Evolutionary conservation across 2,113 vertebrate species (phyloP).

Genomic region (Cyprinus carpio): DNA sequence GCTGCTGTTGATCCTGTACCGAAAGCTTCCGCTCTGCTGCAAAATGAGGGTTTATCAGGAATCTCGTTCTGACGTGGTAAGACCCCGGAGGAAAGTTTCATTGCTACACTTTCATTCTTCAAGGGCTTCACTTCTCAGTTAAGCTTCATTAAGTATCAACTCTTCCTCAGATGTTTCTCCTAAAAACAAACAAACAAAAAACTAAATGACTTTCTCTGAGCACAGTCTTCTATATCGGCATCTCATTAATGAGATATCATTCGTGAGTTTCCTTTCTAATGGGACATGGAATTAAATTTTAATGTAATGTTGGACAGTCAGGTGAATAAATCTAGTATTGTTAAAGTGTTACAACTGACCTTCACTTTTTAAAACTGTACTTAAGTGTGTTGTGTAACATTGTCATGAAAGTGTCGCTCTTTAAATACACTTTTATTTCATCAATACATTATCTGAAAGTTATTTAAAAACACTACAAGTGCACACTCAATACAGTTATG

Average conservation of each 20-base stretch:
- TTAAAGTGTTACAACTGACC: too few relatives aligned
- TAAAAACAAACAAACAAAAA: too few relatives aligned
- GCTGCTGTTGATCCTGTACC: slow-evolving; percentile 78
- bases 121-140: neutral
- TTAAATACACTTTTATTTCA: too few relatives aligned
- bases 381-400: too few relatives aligned
- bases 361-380: too few relatives aligned
- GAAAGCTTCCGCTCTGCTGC: slow-evolving; percentile 78
- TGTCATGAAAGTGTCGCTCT: too few relatives aligned
- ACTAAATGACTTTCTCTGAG: neutral
- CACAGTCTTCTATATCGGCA: slow-evolving; percentile 3
- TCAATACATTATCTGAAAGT: too few relatives aligned
- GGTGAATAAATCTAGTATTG: too few relatives aligned
- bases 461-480: too few relatives aligned
- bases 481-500: too few relatives aligned
- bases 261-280: neutral
- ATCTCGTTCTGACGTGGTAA: slow-evolving; percentile 75
- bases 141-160: neutral
- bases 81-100: slow-evolving; percentile 1
- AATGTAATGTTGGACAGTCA: neutral
- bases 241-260: neutral
- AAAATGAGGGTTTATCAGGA: slow-evolving; percentile 78
- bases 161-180: neutral
- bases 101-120: neutral
- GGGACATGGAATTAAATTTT: neutral